Evolutionary conservation across 2,888 invertebrate species (phyloP).

Genomic region (Vandiemenella viatica): DNA sequence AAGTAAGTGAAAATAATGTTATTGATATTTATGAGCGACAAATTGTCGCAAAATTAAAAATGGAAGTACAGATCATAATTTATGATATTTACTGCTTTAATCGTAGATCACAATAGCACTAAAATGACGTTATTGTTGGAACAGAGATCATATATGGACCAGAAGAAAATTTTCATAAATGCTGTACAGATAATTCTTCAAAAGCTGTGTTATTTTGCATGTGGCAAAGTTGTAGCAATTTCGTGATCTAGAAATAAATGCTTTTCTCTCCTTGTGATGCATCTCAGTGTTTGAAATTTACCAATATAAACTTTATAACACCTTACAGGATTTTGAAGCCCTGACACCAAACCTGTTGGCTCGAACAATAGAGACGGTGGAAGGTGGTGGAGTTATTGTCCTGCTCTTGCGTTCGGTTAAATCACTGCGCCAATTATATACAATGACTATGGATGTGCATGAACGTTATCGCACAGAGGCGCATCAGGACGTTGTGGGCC

Average conservation of each 20-base stretch:
- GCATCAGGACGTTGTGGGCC: slow-evolving; percentile 74
- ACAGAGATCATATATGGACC: no score
- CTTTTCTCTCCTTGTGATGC: no score
- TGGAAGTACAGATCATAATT: neutral
- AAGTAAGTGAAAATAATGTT: no score
- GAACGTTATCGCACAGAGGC: slow-evolving; percentile 89
- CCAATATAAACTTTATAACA: no score
- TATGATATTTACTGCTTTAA: neutral
- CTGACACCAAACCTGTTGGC: slow-evolving; percentile 93
- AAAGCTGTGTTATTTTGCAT: no score
- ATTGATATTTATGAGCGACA: neutral
- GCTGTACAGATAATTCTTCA: no score
- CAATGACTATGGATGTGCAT: slow-evolving; percentile 98
- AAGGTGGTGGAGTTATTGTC: slow-evolving; percentile 88
- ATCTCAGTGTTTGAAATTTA: no score
- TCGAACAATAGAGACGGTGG: slow-evolving; percentile 92
- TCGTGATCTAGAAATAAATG: no score
- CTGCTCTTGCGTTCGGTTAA: slow-evolving; percentile 70
- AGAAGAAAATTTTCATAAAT: no score
- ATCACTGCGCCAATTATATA: slow-evolving; percentile 85
- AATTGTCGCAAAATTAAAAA: neutral
- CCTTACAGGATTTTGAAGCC: slow-evolving; percentile 92
- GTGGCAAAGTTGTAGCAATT: no score
- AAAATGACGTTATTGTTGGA: no score
- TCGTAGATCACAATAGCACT: no score